These are phyloP conservation scores for Lasioglossum pauxillum DNA, from an alignment of 2,888 invertebrate genomes.

Conservation along the genomic window DNA sequence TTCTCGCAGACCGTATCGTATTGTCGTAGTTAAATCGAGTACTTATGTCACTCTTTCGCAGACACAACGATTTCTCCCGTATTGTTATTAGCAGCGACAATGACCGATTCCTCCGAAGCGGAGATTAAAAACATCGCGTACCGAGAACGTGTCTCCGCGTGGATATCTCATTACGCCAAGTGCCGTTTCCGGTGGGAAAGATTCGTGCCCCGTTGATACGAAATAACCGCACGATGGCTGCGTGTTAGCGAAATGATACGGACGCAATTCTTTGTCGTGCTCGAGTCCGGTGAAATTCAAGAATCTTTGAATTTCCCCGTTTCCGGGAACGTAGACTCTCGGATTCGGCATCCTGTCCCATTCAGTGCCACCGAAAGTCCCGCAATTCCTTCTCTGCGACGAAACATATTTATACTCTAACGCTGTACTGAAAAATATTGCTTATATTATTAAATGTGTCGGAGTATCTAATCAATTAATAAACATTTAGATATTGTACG, in stretches of 20 bases:
- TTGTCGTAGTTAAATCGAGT: not conserved
- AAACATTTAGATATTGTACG: too few species aligned
- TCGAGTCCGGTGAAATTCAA: slow-evolving; percentile 39
- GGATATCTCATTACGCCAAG: slow-evolving; percentile 61
- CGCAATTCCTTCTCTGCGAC: not conserved
- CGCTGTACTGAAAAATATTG: too few species aligned
- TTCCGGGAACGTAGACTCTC: slow-evolving; percentile 20
- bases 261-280: slow-evolving; percentile 30
- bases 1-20: not conserved
- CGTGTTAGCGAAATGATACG: slow-evolving; percentile 52
- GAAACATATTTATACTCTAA: too few species aligned
- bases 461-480: too few species aligned
- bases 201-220: slow-evolving; percentile 57
- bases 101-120: not conserved
- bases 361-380: not conserved
- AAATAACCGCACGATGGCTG: slow-evolving; percentile 50
- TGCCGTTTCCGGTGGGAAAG: slow-evolving; percentile 57
- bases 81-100: not conserved
- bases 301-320: slow-evolving; percentile 40
- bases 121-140: slow-evolving; percentile 35
- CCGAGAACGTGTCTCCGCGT: slow-evolving; percentile 23
- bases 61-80: not conserved
- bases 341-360: not conserved
- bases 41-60: not conserved
- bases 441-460: too few species aligned